These are phyloP conservation scores for Pocota personata DNA, from an alignment of 2,888 invertebrate genomes.

Conservation along the genomic window DNA sequence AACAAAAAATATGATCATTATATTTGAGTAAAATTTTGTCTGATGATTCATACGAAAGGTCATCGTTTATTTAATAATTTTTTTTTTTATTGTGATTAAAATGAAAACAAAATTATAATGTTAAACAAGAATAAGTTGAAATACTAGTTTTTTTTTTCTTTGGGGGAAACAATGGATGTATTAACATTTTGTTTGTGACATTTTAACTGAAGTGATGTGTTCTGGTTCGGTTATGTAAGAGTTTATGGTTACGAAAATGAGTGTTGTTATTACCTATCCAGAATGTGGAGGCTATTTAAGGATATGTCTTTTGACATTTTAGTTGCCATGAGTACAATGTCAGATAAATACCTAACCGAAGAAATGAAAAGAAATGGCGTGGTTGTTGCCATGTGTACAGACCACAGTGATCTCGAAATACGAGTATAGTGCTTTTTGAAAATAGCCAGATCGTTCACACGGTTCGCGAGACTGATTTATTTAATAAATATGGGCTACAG, in stretches of 20 bases:
- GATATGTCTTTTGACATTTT: too few species aligned
- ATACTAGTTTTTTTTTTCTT: conserved; percentile 15
- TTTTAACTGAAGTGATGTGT: conserved; percentile 1
- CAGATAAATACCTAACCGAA: too few species aligned
- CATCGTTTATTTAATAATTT: conserved; percentile 50
- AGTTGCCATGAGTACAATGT: too few species aligned
- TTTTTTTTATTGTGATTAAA: conserved; percentile 19
- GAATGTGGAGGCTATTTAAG: too few species aligned
- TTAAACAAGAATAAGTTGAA: conserved; percentile 28
- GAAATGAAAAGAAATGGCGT: too few species aligned
- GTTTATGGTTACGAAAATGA: not conserved
- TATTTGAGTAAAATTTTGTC: not conserved
- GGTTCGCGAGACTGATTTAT: too few species aligned
- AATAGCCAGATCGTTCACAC: too few species aligned
- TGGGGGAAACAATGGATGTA: not conserved
- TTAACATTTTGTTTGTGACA: conserved; percentile 16
- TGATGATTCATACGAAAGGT: conserved; percentile 57
- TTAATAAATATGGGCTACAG: too few species aligned
- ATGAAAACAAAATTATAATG: conserved; percentile 4
- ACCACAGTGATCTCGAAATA: too few species aligned
- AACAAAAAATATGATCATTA: not conserved
- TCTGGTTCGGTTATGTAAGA: conserved; percentile 14
- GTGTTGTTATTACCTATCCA: too few species aligned
- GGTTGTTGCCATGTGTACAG: too few species aligned
- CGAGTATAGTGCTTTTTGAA: not conserved